These are phyloP conservation scores for Sebastes itinus DNA, from an alignment of 2,797 vertebrate species.

Conservation along the genomic window DNA sequence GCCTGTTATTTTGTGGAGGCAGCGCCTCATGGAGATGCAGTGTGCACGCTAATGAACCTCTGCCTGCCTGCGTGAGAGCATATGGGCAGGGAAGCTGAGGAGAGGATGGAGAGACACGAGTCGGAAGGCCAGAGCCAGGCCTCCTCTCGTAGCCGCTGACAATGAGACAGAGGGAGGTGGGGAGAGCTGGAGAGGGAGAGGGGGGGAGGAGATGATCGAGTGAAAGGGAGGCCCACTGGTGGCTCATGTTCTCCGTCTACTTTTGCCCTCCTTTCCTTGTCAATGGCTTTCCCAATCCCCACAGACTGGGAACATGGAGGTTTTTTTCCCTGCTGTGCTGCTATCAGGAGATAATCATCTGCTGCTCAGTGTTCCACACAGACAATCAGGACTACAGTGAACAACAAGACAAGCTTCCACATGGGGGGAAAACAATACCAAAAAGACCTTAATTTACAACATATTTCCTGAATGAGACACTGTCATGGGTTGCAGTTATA, in stretches of 20 bases:
- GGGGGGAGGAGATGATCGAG: slow-evolving; percentile 41
- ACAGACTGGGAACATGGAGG: slow-evolving; percentile 63
- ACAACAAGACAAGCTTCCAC: slow-evolving; percentile 63
- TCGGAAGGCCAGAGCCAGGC: slow-evolving; percentile 70
- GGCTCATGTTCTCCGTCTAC: slow-evolving; percentile 65
- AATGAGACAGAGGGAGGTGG: slow-evolving; percentile 46
- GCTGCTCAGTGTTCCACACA: slow-evolving; percentile 73
- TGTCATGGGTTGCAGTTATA: slow-evolving; percentile 21
- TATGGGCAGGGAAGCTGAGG: slow-evolving; percentile 78
- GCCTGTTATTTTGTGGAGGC: slow-evolving; percentile 82
- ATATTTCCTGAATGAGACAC: slow-evolving; percentile 25
- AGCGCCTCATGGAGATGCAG: slow-evolving; percentile 81
- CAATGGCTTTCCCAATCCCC: slow-evolving; percentile 63
- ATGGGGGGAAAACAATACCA: slow-evolving; percentile 33
- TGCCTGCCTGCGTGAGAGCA: slow-evolving; percentile 80
- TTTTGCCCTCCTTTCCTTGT: slow-evolving; percentile 62
- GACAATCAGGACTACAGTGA: slow-evolving; percentile 55
- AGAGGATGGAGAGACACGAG: slow-evolving; percentile 73
- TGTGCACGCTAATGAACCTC: slow-evolving; percentile 83
- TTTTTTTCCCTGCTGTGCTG: slow-evolving; percentile 69
- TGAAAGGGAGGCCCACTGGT: slow-evolving; percentile 50
- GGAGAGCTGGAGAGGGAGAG: background rate
- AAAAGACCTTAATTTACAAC: slow-evolving; percentile 39
- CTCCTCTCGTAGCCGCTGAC: slow-evolving; percentile 59
- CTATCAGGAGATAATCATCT: slow-evolving; percentile 81